These are phyloP conservation scores for Anniella stebbinsi DNA, from an alignment of 2,797 vertebrate species.

Conservation along the genomic window DNA sequence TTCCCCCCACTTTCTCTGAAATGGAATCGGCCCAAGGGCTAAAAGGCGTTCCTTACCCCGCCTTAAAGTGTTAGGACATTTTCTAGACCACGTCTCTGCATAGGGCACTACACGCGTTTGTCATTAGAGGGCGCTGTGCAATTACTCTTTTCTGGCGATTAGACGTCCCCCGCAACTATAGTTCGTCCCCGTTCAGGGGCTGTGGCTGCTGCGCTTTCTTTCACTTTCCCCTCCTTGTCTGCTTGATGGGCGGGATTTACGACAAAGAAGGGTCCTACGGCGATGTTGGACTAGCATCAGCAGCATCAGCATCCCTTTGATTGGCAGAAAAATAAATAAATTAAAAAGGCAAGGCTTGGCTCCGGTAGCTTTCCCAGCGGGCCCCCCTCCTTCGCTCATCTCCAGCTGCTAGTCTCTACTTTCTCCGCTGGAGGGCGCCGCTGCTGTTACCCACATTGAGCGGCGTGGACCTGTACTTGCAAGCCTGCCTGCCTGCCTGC, in stretches of 20 bases:
- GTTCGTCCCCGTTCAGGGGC: too few species aligned
- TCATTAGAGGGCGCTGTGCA: not conserved
- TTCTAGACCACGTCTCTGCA: not conserved
- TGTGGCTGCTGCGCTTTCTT: too few species aligned
- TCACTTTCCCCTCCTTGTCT: not conserved
- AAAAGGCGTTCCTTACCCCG: too few species aligned
- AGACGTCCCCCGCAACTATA: not conserved
- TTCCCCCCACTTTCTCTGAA: too few species aligned
- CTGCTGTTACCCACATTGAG: constrained; percentile 34
- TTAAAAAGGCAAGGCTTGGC: not conserved
- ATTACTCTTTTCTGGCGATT: not conserved
- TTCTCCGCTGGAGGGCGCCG: constrained; percentile 41
- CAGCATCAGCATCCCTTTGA: not conserved
- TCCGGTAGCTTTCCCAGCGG: too few species aligned
- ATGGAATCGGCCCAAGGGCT: too few species aligned
- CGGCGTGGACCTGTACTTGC: constrained; percentile 17
- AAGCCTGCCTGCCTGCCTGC: not conserved
- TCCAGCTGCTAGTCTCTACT: not conserved
- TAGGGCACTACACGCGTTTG: too few species aligned
- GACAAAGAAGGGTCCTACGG: too few species aligned
- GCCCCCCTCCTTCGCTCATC: too few species aligned
- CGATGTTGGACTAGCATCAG: too few species aligned
- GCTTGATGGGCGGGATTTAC: too few species aligned
- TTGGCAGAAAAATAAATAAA: not conserved
- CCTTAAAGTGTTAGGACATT: not conserved